Evolutionary conservation across 2,113 vertebrate genomes (phyloP).

Genomic region (Poeciliopsis retropinna): DNA sequence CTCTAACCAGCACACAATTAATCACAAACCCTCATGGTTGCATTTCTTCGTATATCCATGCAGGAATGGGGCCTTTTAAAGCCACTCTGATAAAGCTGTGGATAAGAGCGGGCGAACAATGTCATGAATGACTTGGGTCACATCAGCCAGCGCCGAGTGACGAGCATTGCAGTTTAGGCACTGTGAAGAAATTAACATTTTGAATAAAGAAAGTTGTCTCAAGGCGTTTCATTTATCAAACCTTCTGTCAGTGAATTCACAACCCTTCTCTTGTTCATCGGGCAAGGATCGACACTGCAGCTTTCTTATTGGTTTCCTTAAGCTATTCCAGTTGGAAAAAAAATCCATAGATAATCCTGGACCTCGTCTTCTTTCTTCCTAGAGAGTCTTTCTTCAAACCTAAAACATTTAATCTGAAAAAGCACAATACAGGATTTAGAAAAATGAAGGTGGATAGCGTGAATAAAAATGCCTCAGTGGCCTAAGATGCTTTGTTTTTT

Average conservation of each 20-base stretch:
- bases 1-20: conserved; percentile 47
- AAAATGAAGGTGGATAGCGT: neutral
- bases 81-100: conserved; percentile 40
- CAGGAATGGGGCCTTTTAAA: conserved; percentile 46
- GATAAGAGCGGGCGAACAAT: conserved; percentile 40
- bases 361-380: neutral
- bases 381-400: neutral
- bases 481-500: neutral
- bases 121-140: conserved; percentile 35
- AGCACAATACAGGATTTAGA: neutral
- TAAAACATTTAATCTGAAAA: neutral
- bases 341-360: neutral
- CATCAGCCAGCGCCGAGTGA: conserved; percentile 7
- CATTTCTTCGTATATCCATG: conserved; percentile 56
- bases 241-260: conserved; percentile 35
- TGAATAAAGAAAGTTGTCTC: conserved; percentile 43
- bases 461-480: neutral
- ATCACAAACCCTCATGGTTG: conserved; percentile 48
- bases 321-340: neutral
- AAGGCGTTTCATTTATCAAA: conserved; percentile 68
- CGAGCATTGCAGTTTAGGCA: conserved; percentile 45
- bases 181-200: conserved; percentile 55
- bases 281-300: neutral
- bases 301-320: neutral
- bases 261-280: conserved; percentile 9